phyloP scores from a whole-genome alignment of 1,140 invertebrate genomes.

The Drosophila jambulina region DNA sequence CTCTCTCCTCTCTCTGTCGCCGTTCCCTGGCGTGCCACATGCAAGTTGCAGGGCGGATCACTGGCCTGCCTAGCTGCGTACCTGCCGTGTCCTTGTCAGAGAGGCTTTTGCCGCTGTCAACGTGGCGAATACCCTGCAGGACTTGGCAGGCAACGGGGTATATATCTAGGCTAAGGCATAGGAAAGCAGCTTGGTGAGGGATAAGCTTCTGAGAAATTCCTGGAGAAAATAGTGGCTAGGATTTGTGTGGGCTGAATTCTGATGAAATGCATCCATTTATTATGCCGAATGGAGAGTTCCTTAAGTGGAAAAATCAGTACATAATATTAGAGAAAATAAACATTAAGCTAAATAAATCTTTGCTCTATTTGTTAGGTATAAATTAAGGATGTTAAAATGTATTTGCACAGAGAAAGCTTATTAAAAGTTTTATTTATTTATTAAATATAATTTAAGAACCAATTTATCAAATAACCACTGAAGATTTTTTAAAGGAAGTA shows the following conservation, averaged over 20 bases:
- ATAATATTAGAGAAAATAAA: not conserved
- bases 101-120: constrained; percentile 57
- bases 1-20: not conserved
- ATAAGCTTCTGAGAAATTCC: not conserved
- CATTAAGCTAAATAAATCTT: too few species aligned
- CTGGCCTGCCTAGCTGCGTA: constrained; percentile 33
- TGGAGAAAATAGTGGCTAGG: not conserved
- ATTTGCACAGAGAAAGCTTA: too few species aligned
- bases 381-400: too few species aligned
- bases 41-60: constrained; percentile 44
- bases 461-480: too few species aligned
- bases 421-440: not conserved
- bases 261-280: not conserved
- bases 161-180: constrained; percentile 2
- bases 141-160: constrained; percentile 4
- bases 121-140: constrained; percentile 36
- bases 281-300: not conserved
- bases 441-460: not conserved
- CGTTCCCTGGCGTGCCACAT: constrained; percentile 61
- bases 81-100: constrained; percentile 73
- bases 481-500: too few species aligned
- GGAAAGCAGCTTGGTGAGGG: not conserved
- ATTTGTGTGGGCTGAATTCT: not conserved
- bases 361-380: too few species aligned
- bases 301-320: too few species aligned